phyloP scores from a whole-genome alignment of 2,113 vertebrate genomes.

The Lophochroa leadbeateri region DNA sequence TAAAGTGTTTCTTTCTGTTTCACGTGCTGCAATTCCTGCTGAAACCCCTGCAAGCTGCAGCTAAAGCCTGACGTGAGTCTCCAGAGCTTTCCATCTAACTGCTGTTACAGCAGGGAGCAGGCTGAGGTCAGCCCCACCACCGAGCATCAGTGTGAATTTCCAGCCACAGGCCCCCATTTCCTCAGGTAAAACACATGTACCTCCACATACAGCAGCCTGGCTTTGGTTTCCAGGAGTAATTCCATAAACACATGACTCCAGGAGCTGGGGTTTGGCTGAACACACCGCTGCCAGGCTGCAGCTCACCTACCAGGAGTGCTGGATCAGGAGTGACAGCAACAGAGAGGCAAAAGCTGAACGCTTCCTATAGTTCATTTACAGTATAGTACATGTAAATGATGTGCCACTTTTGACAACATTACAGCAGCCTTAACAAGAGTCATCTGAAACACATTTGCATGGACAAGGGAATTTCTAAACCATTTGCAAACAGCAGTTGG shows the following conservation, averaged over 20 bases:
- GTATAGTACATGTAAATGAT: neutral
- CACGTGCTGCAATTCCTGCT: neutral
- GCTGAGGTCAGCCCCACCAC: neutral
- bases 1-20: rapidly evolving
- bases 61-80: rapidly evolving
- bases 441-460: rapidly evolving
- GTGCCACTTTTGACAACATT: neutral
- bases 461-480: neutral
- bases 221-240: neutral
- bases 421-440: neutral
- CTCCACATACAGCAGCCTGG: neutral
- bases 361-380: neutral
- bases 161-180: neutral
- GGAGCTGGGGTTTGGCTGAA: neutral
- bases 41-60: neutral
- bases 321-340: neutral
- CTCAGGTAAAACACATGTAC: neutral
- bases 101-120: neutral
- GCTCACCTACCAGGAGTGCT: neutral
- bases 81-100: neutral
- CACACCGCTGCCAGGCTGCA: neutral
- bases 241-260: neutral
- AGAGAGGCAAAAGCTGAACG: neutral
- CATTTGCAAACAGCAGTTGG: neutral
- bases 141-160: rapidly evolving